Percentiles rank a stretch among this genome's conserved stretches.
Conservation (phyloP, 1,140 invertebrate species). For the Anastrepha ludens region DNA sequence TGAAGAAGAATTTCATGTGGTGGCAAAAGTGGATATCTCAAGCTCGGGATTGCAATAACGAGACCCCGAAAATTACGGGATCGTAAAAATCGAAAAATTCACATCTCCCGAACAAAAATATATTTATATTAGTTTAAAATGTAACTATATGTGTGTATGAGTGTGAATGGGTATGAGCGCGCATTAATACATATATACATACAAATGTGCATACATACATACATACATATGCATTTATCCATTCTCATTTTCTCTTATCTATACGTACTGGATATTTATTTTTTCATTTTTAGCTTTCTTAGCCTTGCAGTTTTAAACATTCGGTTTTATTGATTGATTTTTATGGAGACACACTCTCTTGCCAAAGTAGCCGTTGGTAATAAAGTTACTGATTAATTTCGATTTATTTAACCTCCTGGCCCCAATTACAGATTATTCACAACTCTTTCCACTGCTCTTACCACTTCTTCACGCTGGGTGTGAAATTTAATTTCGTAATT, state of each 20-base stretch:
- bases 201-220: background rate
- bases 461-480: background rate
- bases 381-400: constrained; percentile 37
- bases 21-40: no score
- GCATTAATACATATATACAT: background rate
- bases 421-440: background rate
- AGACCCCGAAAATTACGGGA: no score
- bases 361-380: background rate
- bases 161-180: background rate
- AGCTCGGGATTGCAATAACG: no score
- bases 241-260: background rate
- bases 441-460: background rate
- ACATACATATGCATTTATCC: constrained; percentile 3
- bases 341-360: background rate
- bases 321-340: constrained; percentile 30
- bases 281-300: background rate
- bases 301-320: background rate
- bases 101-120: no score
- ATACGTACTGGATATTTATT: background rate
- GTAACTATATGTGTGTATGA: background rate
- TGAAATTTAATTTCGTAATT: constrained; percentile 41
- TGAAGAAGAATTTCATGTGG: no score
- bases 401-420: background rate
- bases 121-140: background rate
- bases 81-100: no score